Conservation (phyloP, 2,113 vertebrate species). For the Pterocles orientalis region DNA sequence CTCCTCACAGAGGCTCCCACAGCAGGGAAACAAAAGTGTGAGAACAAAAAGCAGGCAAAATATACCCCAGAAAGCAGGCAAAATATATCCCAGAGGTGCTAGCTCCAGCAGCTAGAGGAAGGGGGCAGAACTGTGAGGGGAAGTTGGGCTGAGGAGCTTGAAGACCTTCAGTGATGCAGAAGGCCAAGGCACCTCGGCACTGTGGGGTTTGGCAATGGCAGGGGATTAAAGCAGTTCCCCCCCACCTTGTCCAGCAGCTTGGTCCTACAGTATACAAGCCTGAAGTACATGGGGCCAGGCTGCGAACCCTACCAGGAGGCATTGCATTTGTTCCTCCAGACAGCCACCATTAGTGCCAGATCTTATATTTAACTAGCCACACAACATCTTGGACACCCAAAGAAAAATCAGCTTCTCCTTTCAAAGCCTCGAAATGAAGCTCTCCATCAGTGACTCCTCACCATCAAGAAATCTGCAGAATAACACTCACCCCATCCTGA, state of each 20-base stretch:
- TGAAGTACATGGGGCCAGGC: fast-evolving
- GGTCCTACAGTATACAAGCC: background rate
- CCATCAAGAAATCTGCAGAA: background rate
- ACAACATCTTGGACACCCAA: background rate
- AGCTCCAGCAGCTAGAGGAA: background rate
- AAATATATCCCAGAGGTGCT: background rate
- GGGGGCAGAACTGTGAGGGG: fast-evolving
- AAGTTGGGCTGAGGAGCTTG: background rate
- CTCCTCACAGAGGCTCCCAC: too few relatives aligned
- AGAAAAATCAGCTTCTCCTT: background rate
- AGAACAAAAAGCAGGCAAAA: background rate
- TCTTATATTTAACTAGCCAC: background rate
- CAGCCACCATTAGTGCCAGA: background rate
- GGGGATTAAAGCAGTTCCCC: fast-evolving
- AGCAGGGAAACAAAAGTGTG: background rate
- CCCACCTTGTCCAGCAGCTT: background rate
- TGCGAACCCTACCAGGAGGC: background rate
- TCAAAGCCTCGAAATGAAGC: background rate
- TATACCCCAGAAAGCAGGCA: background rate
- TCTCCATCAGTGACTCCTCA: background rate
- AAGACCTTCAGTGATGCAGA: background rate
- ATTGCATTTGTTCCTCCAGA: background rate
- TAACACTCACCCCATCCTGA: background rate
- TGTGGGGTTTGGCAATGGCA: too few relatives aligned
- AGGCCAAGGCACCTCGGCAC: background rate